These are phyloP conservation scores for Sesia apiformis DNA, from an alignment of 2,888 invertebrate genomes.

Conservation along the genomic window DNA sequence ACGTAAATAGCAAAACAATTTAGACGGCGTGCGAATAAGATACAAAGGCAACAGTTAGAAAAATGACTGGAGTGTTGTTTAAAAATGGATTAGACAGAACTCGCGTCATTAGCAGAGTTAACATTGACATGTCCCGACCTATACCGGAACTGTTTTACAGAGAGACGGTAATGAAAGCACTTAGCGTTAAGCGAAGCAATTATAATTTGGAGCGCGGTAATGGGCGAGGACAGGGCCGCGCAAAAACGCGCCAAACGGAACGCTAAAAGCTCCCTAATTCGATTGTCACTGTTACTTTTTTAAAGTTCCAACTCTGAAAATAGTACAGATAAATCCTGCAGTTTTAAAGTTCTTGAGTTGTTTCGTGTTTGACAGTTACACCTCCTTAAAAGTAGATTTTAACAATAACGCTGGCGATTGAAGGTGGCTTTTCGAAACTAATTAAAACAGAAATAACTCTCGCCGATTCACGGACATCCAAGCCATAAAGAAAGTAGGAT, in stretches of 20 bases:
- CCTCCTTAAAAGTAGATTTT: no score
- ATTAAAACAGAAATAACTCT: conserved; percentile 53
- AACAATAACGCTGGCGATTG: conserved; percentile 25
- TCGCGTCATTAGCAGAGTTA: conserved; percentile 20
- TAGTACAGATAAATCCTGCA: conserved; percentile 21
- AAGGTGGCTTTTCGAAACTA: conserved; percentile 42
- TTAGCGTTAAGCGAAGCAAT: conserved; percentile 73
- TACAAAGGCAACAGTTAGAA: background rate
- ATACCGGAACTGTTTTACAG: conserved; percentile 47
- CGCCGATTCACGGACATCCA: conserved; percentile 44
- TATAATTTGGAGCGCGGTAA: conserved; percentile 69
- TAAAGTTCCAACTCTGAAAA: conserved; percentile 37
- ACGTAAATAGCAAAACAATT: background rate
- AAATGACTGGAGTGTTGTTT: conserved; percentile 7
- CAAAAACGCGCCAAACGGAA: conserved; percentile 70
- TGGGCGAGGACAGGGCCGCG: conserved; percentile 69
- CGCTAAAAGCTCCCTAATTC: conserved; percentile 73
- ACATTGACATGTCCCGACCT: conserved; percentile 43
- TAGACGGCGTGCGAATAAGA: background rate
- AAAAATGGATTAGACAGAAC: conserved; percentile 32
- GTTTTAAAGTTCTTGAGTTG: conserved; percentile 4
- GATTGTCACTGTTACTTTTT: conserved; percentile 63
- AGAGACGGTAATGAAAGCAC: conserved; percentile 67
- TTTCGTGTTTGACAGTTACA: no score
- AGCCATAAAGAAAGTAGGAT: conserved; percentile 67